Percentiles rank a stretch among this genome's conserved stretches.
Evolutionary conservation across 2,888 invertebrate genomes (phyloP).

Genomic region (Apocheima hispidaria): DNA sequence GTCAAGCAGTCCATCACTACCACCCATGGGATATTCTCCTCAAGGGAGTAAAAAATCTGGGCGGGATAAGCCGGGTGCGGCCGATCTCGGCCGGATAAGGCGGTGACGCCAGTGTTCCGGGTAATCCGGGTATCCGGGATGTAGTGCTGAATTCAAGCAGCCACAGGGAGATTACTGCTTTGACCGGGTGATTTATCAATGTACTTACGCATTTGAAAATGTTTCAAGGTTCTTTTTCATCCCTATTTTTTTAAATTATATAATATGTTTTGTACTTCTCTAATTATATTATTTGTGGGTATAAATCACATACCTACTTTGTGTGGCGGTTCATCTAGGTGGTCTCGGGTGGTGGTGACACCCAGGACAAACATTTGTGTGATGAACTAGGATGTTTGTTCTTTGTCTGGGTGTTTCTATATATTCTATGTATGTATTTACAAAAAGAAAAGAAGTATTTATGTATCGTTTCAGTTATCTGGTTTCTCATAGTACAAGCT

Average conservation of each 20-base stretch:
- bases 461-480: no score
- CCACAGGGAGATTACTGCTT: constrained; percentile 18
- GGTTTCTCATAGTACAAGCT: no score
- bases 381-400: no score
- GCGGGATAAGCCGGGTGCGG: constrained; percentile 56
- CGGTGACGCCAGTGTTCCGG: constrained; percentile 65
- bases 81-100: constrained; percentile 55
- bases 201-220: constrained; percentile 29
- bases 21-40: constrained; percentile 52
- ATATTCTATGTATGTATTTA: no score
- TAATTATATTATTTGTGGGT: background rate
- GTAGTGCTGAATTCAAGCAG: constrained; percentile 27
- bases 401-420: no score
- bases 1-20: constrained; percentile 10
- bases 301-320: no score
- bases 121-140: constrained; percentile 27
- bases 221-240: background rate
- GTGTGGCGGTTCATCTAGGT: no score
- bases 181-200: constrained; percentile 19
- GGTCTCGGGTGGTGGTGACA: no score
- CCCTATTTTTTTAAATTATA: background rate
- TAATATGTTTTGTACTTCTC: background rate
- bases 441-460: no score
- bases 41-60: constrained; percentile 59
- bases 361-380: no score